Base-by-base conservation (phyloP, 2,888 invertebrate species). In the Melanostoma mellinum region DNA sequence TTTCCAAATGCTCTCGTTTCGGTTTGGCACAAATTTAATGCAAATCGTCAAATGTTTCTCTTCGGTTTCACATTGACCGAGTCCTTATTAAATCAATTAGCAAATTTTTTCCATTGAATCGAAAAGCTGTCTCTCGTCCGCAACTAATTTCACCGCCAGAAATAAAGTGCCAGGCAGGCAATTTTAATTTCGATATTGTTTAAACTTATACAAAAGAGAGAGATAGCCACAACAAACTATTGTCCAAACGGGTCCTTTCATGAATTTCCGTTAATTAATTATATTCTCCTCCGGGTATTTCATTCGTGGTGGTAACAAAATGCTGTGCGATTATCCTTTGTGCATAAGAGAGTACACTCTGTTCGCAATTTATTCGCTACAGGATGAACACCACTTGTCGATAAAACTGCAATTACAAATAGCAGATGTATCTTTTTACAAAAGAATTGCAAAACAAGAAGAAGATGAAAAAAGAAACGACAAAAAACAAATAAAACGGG, bases 351-450 rank as follows among this genome's bases (percentile, higher is more conserved):
- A 50, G 50, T n/a, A 36, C 58, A 38, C 32, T 69, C 50, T 69
- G 46, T 5, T 38, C n/a, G 42, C 30, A 65, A 74, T 65, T 55
- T 56, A 74, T 48, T 63, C 38, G 61, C 73, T 46, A 63, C 73
- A 55, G 73, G 73, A 73, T 56, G 65, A 63, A 65, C 50, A 74
- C 65, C 56, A 65, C 65, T 74, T 73, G 73, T 65, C 73, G 65
- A 74, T 74, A 50, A 74, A 74, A 74, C 56, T 74, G 73, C 73
- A 65, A 74, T 74, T 65, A 74, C 73, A 74, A 74, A 74, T 50
- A 56, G 48, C 73, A 65, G 65, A 65, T 65, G 65, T 38, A 65
- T n/a, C 35, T 56, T n/a, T 56, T 42, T 50, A 63, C 63, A 63
- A 63, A 50, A 36, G 50, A 50, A 63, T 60, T 20, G 20, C 20